Evolutionary conservation across 37 sponge, comb jelly and placozoan genomes (phyloP).

Genomic region (Beroe forskalii): DNA sequence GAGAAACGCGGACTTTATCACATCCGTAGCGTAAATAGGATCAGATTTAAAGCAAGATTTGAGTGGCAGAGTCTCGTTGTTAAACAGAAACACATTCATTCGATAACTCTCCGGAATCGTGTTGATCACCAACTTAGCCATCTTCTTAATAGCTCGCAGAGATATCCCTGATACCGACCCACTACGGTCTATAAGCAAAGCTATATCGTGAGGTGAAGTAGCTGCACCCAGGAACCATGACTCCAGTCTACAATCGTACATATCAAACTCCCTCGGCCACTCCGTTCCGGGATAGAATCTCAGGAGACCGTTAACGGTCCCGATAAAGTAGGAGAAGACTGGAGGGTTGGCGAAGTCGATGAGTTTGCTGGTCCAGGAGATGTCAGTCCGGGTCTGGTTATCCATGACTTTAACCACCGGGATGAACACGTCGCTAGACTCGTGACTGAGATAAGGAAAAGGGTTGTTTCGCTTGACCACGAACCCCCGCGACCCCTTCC

Average conservation of each 20-base stretch:
- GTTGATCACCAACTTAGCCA: slow-evolving; percentile 40
- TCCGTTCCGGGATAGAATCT: slow-evolving; percentile 49
- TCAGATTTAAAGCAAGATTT: background rate
- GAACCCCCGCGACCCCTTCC: slow-evolving; percentile 5
- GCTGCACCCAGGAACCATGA: slow-evolving; percentile 30
- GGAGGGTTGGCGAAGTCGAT: background rate
- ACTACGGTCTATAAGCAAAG: slow-evolving; percentile 18
- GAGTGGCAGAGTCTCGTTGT: slow-evolving; percentile 38
- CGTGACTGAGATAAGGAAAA: slow-evolving; percentile 2
- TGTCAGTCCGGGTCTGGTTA: background rate
- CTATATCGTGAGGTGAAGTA: slow-evolving; percentile 6
- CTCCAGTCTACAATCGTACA: slow-evolving; percentile 44
- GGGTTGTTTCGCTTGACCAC: background rate
- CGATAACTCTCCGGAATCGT: background rate
- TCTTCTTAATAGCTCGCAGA: slow-evolving; percentile 39
- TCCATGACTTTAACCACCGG: slow-evolving; percentile 19
- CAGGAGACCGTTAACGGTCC: slow-evolving; percentile 52
- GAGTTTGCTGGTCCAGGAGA: background rate
- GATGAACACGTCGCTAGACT: slow-evolving; percentile 41
- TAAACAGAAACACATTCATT: slow-evolving; percentile 48
- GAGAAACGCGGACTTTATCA: background rate
- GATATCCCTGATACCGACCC: slow-evolving; percentile 37
- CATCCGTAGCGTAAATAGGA: background rate
- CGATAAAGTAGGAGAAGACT: background rate
- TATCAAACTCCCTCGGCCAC: slow-evolving; percentile 46